Percentiles rank a stretch among this genome's conserved stretches.
These are phyloP conservation scores for Agriopis aurantiaria DNA, from an alignment of 2,888 invertebrate genomes.

Conservation along the genomic window DNA sequence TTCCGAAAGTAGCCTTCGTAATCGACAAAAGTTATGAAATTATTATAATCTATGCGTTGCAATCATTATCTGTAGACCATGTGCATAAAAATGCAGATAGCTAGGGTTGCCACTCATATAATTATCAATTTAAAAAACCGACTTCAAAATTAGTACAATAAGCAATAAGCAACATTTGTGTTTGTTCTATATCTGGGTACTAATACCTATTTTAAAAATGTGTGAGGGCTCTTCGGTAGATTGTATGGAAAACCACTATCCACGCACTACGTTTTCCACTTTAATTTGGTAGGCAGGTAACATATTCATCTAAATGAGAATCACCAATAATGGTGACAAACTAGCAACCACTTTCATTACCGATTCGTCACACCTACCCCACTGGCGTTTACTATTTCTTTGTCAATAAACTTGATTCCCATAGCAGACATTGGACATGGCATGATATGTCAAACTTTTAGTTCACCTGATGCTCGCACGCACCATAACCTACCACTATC, in stretches of 20 bases:
- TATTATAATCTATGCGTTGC: conserved; percentile 4
- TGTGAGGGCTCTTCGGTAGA: too few relatives aligned
- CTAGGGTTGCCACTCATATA: neutral
- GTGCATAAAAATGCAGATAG: neutral
- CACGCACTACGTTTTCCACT: too few relatives aligned
- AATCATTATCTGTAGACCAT: neutral
- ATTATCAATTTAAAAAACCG: neutral
- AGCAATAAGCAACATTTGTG: too few relatives aligned
- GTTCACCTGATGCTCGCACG: neutral
- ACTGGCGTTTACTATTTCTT: neutral
- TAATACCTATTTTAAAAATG: too few relatives aligned
- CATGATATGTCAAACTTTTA: conserved; percentile 11
- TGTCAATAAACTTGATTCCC: conserved; percentile 3
- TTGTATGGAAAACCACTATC: too few relatives aligned
- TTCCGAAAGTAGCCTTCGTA: conserved; percentile 12
- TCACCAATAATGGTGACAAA: neutral
- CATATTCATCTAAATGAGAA: neutral
- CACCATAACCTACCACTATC: neutral
- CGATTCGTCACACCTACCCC: conserved; percentile 1
- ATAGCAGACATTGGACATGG: neutral
- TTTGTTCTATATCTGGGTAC: too few relatives aligned
- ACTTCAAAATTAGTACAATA: neutral
- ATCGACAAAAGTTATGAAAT: conserved; percentile 5
- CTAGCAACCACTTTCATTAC: neutral
- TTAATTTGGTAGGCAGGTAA: too few relatives aligned